Base-by-base conservation (phyloP, 2,888 invertebrate genomes). In the Hypolimnas misippus region DNA sequence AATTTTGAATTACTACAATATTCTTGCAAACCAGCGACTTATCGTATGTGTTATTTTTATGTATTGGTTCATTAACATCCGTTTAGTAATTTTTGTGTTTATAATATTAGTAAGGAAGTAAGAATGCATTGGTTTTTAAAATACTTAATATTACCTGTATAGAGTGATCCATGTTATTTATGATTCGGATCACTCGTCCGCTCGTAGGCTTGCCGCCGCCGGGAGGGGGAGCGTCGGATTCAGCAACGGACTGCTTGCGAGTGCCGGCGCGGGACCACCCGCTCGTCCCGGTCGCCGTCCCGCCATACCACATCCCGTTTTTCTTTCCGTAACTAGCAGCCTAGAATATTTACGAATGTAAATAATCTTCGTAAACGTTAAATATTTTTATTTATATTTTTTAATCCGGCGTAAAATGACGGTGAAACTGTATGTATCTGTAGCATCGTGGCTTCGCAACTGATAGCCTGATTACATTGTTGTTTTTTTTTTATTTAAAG, bases 151-250 rank as follows among this genome's bases (percentile, higher is more conserved):
- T 85, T 84, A 97, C 97, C 94, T 97, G 97, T 75, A 97, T 96
- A 40, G 97, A 96, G 83, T 98, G 97, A 86, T 98, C 96, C 93
- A 96, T 95, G 84, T 98, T 98, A 87, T 98, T 98, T 81, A 98
- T 97, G 81, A 98, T 97, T 73, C 98, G 94, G 82, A 98, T 97
- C 73, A 98, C 96, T 73, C 97, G 93, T 53, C 97, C 96, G 65
- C 97, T 96, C 74, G 95, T 94, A 10, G 96, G 96, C 77, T 97
- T 96, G 80, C 94, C 93, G 67, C 77, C 76, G 87, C 93, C 79
- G 0, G 95, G 94, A 1, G 95, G 94, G 57, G 96, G 95, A 52
- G 95, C 95, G 77, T 96, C 96, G 57, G 96, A 95, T 86, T 97
- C 97, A 70, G 95, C 96, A 74, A 97, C 95, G 68, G 96, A 96